Conservation (phyloP, 2,113 vertebrate genomes). For the Corythornis cristatus region DNA sequence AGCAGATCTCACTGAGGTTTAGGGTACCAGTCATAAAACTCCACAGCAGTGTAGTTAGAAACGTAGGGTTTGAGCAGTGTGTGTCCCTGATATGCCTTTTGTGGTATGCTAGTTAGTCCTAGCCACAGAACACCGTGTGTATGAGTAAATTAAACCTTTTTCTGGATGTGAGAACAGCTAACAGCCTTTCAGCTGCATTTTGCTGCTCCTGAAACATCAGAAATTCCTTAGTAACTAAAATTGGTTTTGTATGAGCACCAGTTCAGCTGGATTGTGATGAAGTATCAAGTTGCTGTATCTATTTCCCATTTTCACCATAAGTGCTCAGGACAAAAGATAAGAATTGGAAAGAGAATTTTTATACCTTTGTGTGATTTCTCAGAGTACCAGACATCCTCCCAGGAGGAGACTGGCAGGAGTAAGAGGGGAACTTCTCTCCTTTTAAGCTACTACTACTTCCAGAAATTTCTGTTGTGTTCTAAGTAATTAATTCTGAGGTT, state of each 20-base stretch:
- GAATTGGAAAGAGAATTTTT: not conserved
- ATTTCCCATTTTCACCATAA: not conserved
- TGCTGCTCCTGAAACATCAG: not conserved
- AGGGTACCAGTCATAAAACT: not conserved
- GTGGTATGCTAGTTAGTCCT: not conserved
- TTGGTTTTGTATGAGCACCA: not conserved
- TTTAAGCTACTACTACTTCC: not conserved
- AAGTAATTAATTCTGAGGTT: not conserved
- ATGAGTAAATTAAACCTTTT: not conserved
- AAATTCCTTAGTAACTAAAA: not conserved
- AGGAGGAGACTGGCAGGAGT: not conserved
- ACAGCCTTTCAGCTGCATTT: not conserved
- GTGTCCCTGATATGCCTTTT: not conserved
- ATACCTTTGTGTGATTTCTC: not conserved
- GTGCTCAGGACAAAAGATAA: not conserved
- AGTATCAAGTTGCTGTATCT: not conserved
- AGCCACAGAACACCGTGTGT: rapidly evolving
- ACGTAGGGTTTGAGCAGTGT: not conserved
- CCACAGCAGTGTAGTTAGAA: not conserved
- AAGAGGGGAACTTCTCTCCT: not conserved
- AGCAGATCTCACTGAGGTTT: not conserved
- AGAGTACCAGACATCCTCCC: not conserved
- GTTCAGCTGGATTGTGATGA: not conserved
- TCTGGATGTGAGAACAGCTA: not conserved
- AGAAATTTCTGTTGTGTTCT: not conserved